Percentiles rank a stretch among this genome's conserved stretches.
Evolutionary conservation across 2,797 vertebrate species (phyloP).

Genomic region (Pteronotus mesoamericanus): DNA sequence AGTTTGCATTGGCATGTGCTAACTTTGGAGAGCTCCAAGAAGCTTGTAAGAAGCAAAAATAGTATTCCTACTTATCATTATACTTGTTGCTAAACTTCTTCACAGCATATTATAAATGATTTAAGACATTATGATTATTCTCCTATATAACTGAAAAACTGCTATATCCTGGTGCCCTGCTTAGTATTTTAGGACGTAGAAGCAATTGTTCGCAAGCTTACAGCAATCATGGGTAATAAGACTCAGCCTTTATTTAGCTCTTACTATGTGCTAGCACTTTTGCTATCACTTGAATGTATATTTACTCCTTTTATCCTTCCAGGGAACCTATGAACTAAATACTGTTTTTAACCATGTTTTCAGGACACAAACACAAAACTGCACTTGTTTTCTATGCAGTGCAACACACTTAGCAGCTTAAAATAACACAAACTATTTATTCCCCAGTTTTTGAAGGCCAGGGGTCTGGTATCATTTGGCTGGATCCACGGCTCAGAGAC

Average conservation of each 20-base stretch:
- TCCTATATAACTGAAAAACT: conserved; percentile 54
- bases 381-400: background rate
- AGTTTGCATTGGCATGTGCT: conserved; percentile 47
- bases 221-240: background rate
- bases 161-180: background rate
- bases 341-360: background rate
- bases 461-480: background rate
- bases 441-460: background rate
- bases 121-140: conserved; percentile 41
- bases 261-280: background rate
- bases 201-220: background rate
- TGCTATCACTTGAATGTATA: background rate
- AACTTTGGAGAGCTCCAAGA: conserved; percentile 34
- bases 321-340: background rate
- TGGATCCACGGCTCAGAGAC: rapidly evolving
- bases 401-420: background rate
- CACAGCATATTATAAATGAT: conserved; percentile 47
- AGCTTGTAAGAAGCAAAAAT: conserved; percentile 60
- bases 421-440: background rate
- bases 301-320: background rate
- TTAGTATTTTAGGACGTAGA: conserved; percentile 49
- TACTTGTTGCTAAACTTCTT: conserved; percentile 45
- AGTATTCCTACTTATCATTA: conserved; percentile 50
- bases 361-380: background rate
- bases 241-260: background rate